A percentile compares a stretch with the other conserved stretches of the same genome.
Evolutionary conservation across 2,797 vertebrate genomes (phyloP).

Genomic region (Hippopotamyrus pictus): DNA sequence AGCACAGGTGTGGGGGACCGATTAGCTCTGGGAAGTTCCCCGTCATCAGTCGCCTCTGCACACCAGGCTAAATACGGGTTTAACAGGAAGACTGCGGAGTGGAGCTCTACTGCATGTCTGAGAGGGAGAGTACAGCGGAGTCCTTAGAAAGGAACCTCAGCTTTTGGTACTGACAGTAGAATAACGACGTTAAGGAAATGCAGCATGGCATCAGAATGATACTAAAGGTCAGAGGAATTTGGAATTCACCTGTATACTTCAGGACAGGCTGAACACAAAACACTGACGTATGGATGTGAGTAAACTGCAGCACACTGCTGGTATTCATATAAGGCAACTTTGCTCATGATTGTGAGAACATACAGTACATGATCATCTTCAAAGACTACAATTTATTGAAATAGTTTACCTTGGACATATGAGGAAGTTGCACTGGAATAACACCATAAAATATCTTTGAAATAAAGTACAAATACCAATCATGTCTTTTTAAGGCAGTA

Average conservation of each 20-base stretch:
- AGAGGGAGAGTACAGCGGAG: background rate
- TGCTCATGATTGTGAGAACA: background rate
- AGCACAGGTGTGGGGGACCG: constrained; percentile 9
- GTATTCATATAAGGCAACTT: background rate
- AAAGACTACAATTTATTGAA: background rate
- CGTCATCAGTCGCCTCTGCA: constrained; percentile 8
- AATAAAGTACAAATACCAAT: background rate
- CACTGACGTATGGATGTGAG: background rate
- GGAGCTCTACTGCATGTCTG: background rate
- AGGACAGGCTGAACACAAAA: background rate
- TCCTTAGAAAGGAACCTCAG: background rate
- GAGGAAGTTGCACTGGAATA: background rate
- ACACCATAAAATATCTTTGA: background rate
- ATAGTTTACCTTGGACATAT: background rate
- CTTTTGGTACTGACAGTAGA: background rate
- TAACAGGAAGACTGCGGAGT: background rate
- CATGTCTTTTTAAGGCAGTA: background rate
- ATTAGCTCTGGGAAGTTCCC: background rate
- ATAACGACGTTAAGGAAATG: background rate
- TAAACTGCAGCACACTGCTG: background rate
- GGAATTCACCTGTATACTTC: background rate
- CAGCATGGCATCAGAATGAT: background rate
- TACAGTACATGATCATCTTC: background rate
- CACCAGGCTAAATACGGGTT: background rate
- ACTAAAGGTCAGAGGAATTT: background rate